Percentiles rank a stretch among this genome's conserved stretches.
phyloP scores from a whole-genome alignment of 1,140 invertebrate genomes.

The Drosophila guanche region DNA sequence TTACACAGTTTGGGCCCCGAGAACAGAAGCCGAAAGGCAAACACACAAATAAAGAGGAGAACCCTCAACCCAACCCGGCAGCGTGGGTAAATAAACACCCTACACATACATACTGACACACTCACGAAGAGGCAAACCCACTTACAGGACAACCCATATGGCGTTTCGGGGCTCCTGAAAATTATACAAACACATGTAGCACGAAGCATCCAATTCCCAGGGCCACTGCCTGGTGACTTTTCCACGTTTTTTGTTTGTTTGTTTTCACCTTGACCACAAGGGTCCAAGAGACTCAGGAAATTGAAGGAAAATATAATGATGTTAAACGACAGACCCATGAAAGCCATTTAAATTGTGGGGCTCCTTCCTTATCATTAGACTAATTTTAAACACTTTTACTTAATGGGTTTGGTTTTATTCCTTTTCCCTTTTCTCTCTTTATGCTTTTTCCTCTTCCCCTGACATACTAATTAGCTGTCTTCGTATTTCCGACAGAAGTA shows the following conservation, averaged over 20 bases:
- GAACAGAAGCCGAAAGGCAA: constrained; percentile 8
- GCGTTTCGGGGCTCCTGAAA: neutral
- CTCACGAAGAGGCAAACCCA: neutral
- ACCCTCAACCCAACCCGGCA: neutral
- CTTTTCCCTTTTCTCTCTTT: no score
- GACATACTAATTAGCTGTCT: neutral
- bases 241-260: constrained; percentile 27
- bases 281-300: neutral
- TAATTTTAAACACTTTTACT: no score
- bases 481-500: neutral
- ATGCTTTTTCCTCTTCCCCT: no score
- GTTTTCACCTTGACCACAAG: constrained; percentile 44
- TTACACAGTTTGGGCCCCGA: constrained; percentile 8
- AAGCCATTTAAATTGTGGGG: neutral
- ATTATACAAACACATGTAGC: constrained; percentile 18
- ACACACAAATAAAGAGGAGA: constrained; percentile 33
- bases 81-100: constrained; percentile 26
- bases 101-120: no score
- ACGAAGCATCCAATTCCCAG: constrained; percentile 1
- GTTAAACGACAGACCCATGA: constrained; percentile 34
- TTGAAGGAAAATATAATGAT: constrained; percentile 40
- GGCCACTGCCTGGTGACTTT: constrained; percentile 22
- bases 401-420: no score
- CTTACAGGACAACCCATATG: neutral
- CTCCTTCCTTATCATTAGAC: neutral